Conservation (phyloP, 2,113 vertebrate genomes). For the Brachyistius frenatus region DNA sequence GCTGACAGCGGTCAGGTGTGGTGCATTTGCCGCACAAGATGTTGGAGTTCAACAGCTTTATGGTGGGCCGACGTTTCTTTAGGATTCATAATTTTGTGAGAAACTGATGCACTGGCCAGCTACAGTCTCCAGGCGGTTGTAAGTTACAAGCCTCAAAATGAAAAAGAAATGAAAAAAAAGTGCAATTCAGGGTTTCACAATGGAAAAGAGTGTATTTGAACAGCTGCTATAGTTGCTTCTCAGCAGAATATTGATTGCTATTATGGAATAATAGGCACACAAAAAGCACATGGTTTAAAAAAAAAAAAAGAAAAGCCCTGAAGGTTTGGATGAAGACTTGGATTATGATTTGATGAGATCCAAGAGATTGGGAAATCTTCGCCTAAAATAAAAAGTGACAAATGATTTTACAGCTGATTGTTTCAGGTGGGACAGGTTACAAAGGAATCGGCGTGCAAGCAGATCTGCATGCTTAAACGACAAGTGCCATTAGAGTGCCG, state of each 20-base stretch:
- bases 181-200: constrained; percentile 73
- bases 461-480: constrained; percentile 58
- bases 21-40: constrained; percentile 64
- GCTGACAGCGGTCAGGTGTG: constrained; percentile 68
- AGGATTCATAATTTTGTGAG: constrained; percentile 79
- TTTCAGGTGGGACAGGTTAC: constrained; percentile 35
- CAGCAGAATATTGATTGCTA: constrained; percentile 68
- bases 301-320: constrained; percentile 11
- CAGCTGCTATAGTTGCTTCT: constrained; percentile 78
- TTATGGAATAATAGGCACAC: constrained; percentile 64
- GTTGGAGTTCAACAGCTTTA: constrained; percentile 62
- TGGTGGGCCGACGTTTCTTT: constrained; percentile 62
- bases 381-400: constrained; percentile 47
- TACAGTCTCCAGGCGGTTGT: constrained; percentile 74
- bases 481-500: constrained; percentile 67
- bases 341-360: constrained; percentile 59
- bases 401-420: constrained; percentile 50
- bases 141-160: constrained; percentile 74
- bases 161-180: constrained; percentile 35
- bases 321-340: constrained; percentile 56
- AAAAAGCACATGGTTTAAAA: constrained; percentile 45
- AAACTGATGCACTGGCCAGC: constrained; percentile 68
- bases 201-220: constrained; percentile 78
- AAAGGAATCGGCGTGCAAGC: constrained; percentile 28
- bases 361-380: constrained; percentile 43